Percentiles rank a stretch among this genome's conserved stretches.
phyloP scores from a whole-genome alignment of 2,797 vertebrate species.

The Distichodus sexfasciatus region DNA sequence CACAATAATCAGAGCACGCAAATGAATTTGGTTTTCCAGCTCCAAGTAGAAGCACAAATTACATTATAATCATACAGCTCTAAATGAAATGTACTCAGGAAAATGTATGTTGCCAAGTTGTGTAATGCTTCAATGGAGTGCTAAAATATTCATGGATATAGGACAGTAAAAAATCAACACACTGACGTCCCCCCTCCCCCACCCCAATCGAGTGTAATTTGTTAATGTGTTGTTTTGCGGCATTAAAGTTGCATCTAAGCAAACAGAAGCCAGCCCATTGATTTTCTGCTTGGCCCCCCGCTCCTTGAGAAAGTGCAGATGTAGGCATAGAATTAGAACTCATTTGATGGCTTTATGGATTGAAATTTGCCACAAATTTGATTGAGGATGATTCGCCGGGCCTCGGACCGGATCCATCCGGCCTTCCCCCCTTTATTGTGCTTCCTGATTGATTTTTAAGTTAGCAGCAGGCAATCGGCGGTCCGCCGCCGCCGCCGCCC shows the following conservation, averaged over 20 bases:
- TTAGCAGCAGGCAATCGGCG: slow-evolving; percentile 93
- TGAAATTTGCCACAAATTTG: slow-evolving; percentile 79
- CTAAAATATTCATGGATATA: too few species aligned
- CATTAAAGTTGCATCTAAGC: slow-evolving; percentile 57
- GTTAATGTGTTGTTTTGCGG: slow-evolving; percentile 44
- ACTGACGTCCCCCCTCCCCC: slow-evolving; percentile 20
- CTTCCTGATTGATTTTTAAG: slow-evolving; percentile 99
- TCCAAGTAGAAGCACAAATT: too few species aligned
- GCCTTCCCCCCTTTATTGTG: slow-evolving; percentile 83
- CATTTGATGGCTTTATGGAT: slow-evolving; percentile 75
- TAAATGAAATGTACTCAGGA: too few species aligned
- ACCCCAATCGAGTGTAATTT: slow-evolving; percentile 41
- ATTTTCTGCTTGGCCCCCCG: slow-evolving; percentile 42
- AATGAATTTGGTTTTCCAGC: too few species aligned
- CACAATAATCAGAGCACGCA: too few species aligned
- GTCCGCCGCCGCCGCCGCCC: slow-evolving; percentile 95
- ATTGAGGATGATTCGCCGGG: slow-evolving; percentile 79
- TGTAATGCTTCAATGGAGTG: too few species aligned
- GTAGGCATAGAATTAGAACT: slow-evolving; percentile 66
- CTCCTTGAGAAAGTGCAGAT: slow-evolving; percentile 56
- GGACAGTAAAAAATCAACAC: slow-evolving; percentile 15
- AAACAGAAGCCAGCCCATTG: slow-evolving; percentile 43
- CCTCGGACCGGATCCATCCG: slow-evolving; percentile 87
- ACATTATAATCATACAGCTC: too few species aligned
- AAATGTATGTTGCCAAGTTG: too few species aligned